Evolutionary conservation across 2,888 invertebrate species (phyloP).

Genomic region (Buathra laborator): DNA sequence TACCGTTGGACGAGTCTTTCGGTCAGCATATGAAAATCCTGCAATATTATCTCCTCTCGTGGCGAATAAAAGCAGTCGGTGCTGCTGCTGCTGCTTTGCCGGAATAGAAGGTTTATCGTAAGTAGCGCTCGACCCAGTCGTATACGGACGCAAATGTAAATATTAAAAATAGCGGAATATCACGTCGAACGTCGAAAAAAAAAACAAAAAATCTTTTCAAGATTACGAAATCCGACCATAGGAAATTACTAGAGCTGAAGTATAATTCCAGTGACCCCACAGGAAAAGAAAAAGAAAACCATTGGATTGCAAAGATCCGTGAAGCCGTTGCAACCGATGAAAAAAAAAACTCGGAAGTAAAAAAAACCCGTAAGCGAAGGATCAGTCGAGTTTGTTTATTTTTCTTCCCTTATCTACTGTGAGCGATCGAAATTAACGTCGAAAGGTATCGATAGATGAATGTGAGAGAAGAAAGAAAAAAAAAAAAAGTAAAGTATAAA

Average conservation of each 20-base stretch:
- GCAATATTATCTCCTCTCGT: constrained; percentile 16
- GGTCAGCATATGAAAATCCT: constrained; percentile 37
- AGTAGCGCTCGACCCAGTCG: constrained; percentile 3
- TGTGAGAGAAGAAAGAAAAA: neutral
- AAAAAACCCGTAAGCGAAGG: neutral
- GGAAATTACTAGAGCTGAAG: too few relatives aligned
- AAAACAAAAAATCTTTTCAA: neutral
- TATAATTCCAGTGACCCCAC: too few relatives aligned
- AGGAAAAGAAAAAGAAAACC: too few relatives aligned
- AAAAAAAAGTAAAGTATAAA: constrained; percentile 9
- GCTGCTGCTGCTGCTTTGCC: neutral
- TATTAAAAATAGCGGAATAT: neutral
- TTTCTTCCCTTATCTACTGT: neutral
- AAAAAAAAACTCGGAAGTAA: neutral
- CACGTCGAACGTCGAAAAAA: neutral
- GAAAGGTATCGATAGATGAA: neutral
- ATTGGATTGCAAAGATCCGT: too few relatives aligned
- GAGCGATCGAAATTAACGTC: neutral
- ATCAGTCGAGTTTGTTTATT: neutral
- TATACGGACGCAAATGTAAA: neutral
- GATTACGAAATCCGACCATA: too few relatives aligned
- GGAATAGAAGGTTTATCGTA: constrained; percentile 2
- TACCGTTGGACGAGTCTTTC: neutral
- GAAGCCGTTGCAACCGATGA: too few relatives aligned
- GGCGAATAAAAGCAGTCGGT: neutral